These are phyloP conservation scores for Erpobdella octoculata DNA, from an alignment of 2,888 invertebrate species.

Conservation along the genomic window DNA sequence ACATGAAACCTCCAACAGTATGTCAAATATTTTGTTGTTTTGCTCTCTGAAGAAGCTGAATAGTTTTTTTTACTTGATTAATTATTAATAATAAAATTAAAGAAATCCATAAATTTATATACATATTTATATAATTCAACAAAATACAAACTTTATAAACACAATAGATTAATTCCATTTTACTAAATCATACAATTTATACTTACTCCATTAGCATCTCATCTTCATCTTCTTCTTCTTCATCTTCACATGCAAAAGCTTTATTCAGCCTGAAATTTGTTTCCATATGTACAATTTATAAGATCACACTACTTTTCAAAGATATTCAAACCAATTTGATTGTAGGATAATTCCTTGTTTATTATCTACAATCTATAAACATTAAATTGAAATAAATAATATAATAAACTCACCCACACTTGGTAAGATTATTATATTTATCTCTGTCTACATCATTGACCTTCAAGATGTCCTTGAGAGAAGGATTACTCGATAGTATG, in stretches of 20 bases:
- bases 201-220: background rate
- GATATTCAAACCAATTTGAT: no score
- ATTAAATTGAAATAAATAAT: background rate
- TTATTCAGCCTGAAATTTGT: background rate
- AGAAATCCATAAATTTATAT: no score
- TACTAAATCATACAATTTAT: background rate
- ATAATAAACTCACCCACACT: slow-evolving; percentile 43
- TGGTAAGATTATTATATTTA: slow-evolving; percentile 49
- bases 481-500: slow-evolving; percentile 41
- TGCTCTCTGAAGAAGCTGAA: slow-evolving; percentile 52
- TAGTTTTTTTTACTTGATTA: no score
- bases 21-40: slow-evolving; percentile 50
- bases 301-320: no score
- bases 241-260: background rate
- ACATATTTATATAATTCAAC: no score
- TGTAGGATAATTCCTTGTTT: no score
- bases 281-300: no score
- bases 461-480: slow-evolving; percentile 48
- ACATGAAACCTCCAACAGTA: slow-evolving; percentile 49
- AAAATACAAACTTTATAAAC: no score
- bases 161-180: background rate
- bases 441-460: slow-evolving; percentile 49
- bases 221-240: slow-evolving; percentile 1
- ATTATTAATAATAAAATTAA: no score
- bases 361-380: background rate